phyloP scores from a whole-genome alignment of 2,113 vertebrate genomes.

The Engystomops pustulosus region DNA sequence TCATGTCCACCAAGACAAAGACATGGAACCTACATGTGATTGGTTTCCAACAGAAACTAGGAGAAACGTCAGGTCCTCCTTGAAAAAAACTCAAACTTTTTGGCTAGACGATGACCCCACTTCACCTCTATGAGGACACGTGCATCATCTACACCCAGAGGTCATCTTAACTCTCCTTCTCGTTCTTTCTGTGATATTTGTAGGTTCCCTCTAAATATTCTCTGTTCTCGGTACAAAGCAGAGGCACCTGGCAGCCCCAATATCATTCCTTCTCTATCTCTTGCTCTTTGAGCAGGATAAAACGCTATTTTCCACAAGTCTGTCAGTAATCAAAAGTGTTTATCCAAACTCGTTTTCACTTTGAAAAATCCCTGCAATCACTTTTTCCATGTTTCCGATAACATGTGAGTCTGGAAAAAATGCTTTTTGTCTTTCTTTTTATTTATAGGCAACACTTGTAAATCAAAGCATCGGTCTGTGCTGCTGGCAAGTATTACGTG shows the following conservation, averaged over 20 bases:
- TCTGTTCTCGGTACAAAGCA: background rate
- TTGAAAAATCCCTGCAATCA: slow-evolving; percentile 54
- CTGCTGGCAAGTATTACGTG: slow-evolving; percentile 25
- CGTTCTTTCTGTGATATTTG: slow-evolving; percentile 13
- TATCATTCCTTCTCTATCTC: slow-evolving; percentile 54
- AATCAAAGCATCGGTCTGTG: slow-evolving; percentile 1
- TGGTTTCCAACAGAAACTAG: too few species aligned
- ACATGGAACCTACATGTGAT: too few species aligned
- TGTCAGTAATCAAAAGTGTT: slow-evolving; percentile 60
- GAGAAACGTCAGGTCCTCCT: too few species aligned
- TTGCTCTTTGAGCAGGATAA: slow-evolving; percentile 40
- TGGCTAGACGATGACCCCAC: background rate
- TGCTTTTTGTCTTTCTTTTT: slow-evolving; percentile 29
- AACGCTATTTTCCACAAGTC: slow-evolving; percentile 53
- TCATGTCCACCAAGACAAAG: too few species aligned
- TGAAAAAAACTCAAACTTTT: too few species aligned
- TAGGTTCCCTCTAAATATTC: background rate
- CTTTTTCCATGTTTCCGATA: slow-evolving; percentile 59
- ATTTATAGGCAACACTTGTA: slow-evolving; percentile 47
- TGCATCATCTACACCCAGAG: background rate
- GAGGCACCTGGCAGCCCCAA: slow-evolving; percentile 51
- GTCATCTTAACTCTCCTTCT: background rate
- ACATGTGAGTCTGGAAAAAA: slow-evolving; percentile 49
- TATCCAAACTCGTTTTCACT: slow-evolving; percentile 56
- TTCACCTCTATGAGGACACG: background rate